phyloP scores from a whole-genome alignment of 2,888 invertebrate species.

The Amblyteles armatorius region DNA sequence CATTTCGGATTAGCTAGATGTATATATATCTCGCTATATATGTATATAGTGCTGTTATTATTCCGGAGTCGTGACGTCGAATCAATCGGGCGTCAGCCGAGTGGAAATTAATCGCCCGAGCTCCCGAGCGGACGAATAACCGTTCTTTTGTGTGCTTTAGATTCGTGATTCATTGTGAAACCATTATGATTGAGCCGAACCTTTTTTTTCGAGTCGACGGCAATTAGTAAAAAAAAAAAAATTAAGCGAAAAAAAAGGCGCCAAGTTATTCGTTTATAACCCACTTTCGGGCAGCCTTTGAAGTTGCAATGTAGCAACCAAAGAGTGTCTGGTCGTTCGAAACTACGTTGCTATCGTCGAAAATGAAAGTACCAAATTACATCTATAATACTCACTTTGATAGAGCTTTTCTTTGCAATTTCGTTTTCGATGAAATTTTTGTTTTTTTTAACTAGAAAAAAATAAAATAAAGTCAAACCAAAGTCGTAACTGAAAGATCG shows the following conservation, averaged over 20 bases:
- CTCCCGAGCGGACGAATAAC: background rate
- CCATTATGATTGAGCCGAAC: background rate
- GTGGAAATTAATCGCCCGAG: background rate
- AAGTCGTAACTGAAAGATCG: constrained; percentile 22
- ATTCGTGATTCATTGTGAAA: constrained; percentile 1
- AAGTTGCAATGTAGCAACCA: constrained; percentile 52
- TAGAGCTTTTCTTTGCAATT: background rate
- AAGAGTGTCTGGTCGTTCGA: background rate
- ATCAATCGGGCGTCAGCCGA: background rate
- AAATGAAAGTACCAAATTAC: background rate
- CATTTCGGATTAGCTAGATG: constrained; percentile 19
- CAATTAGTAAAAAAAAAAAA: constrained; percentile 11
- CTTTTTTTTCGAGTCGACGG: background rate
- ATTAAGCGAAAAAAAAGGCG: constrained; percentile 21
- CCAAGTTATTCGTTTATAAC: constrained; percentile 51
- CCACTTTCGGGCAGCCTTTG: constrained; percentile 39
- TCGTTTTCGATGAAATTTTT: background rate
- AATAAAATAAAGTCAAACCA: background rate
- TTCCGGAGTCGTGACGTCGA: background rate
- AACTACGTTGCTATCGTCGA: background rate
- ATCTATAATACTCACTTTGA: constrained; percentile 36
- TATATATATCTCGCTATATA: background rate
- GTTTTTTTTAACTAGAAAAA: background rate
- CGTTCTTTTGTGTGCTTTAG: background rate
- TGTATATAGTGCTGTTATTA: background rate